These are phyloP conservation scores for Anguilla marmorata DNA, from an alignment of 2,797 vertebrate species.

Conservation along the genomic window DNA sequence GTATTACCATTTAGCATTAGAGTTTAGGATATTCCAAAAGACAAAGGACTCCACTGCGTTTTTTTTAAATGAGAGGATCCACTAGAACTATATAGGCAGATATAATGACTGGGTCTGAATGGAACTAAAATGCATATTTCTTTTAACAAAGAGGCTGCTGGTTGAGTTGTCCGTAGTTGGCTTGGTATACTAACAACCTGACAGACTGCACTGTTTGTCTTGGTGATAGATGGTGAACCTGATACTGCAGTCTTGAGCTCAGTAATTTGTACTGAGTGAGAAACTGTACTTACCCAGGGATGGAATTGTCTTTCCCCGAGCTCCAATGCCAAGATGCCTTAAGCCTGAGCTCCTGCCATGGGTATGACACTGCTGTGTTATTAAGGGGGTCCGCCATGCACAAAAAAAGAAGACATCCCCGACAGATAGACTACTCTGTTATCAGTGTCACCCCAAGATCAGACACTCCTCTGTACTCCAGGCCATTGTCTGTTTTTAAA, in stretches of 20 bases:
- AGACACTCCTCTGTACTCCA: background rate
- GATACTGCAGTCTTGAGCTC: background rate
- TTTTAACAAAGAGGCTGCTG: background rate
- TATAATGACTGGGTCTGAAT: background rate
- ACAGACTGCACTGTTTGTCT: background rate
- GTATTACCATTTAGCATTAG: background rate
- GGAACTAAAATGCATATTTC: background rate
- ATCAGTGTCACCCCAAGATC: background rate
- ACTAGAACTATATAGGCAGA: background rate
- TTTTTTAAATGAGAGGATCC: background rate
- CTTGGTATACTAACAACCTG: background rate
- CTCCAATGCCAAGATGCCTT: background rate
- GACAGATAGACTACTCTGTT: background rate
- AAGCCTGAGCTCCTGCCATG: background rate
- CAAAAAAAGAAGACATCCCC: background rate
- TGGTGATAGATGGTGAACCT: background rate
- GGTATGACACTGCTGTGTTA: background rate
- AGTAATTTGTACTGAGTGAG: background rate
- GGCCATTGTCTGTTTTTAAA: background rate
- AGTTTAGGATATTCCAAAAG: background rate
- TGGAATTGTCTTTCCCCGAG: background rate
- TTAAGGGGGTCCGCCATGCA: background rate
- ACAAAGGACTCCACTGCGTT: background rate
- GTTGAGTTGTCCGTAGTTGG: background rate
- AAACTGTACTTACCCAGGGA: background rate